phyloP scores from a whole-genome alignment of 2,888 invertebrate species.

The Habroteleia sp. region DNA sequence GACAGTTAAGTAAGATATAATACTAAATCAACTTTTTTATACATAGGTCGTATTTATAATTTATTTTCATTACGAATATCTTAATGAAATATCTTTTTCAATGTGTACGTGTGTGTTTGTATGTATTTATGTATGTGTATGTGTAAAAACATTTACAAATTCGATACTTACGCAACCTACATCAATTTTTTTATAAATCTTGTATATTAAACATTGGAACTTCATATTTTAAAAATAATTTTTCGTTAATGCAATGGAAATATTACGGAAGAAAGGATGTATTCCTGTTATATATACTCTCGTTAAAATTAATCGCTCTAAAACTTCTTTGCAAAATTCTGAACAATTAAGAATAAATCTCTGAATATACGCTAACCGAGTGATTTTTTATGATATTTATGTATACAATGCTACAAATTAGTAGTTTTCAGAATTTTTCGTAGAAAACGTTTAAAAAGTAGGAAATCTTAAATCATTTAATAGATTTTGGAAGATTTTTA shows the following conservation, averaged over 20 bases:
- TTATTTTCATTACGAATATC: conserved; percentile 7
- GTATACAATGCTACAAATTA: no score
- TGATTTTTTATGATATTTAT: no score
- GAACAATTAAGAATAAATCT: no score
- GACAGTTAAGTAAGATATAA: conserved; percentile 1
- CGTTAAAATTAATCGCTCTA: no score
- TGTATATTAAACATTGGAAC: conserved; percentile 5
- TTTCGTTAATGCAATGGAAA: neutral
- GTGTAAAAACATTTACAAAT: neutral
- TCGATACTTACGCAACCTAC: conserved; percentile 2
- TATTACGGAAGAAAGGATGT: neutral
- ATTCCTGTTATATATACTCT: no score
- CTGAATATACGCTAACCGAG: no score
- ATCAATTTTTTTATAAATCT: conserved; percentile 5
- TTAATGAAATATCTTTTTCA: neutral
- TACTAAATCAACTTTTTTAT: neutral
- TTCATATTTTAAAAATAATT: no score
- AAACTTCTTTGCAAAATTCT: no score
- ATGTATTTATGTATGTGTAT: neutral
- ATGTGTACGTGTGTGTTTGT: conserved; percentile 3
- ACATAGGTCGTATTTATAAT: conserved; percentile 4
- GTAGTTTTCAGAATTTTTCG: no score
- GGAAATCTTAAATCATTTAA: no score
- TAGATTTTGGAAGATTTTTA: no score
- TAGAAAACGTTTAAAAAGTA: no score